Evolutionary conservation across 2,797 vertebrate genomes (phyloP).

Genomic region (Thaleichthys pacificus): DNA sequence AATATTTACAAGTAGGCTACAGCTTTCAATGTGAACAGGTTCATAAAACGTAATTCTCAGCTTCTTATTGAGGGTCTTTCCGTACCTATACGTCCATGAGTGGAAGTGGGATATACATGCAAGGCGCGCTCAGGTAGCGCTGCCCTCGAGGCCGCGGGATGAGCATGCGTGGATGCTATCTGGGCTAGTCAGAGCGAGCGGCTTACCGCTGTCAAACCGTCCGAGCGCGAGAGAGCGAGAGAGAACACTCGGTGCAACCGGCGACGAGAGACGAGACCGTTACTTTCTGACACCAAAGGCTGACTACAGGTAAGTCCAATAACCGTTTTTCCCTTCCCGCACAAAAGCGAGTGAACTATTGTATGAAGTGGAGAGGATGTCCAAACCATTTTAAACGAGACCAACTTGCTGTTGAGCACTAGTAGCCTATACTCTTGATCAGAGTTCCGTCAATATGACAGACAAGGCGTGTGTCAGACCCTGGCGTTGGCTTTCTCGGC

Average conservation of each 20-base stretch:
- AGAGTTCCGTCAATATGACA: no score
- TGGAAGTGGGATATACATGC: slow-evolving; percentile 42
- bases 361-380: slow-evolving; percentile 1
- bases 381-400: neutral
- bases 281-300: slow-evolving; percentile 6
- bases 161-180: slow-evolving; percentile 44
- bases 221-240: neutral
- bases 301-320: slow-evolving; percentile 8
- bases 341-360: neutral
- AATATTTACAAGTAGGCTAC: neutral
- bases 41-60: neutral
- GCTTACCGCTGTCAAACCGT: slow-evolving; percentile 35
- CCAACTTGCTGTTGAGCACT: neutral
- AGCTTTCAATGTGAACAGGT: neutral
- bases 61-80: neutral
- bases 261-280: neutral
- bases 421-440: no score
- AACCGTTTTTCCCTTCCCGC: neutral
- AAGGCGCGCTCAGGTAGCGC: slow-evolving; percentile 37
- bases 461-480: no score
- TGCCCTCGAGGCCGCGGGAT: slow-evolving; percentile 31
- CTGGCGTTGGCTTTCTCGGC: no score
- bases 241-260: neutral
- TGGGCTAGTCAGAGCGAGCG: slow-evolving; percentile 26
- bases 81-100: neutral